Evolutionary conservation across 2,797 vertebrate genomes (phyloP), one percentile per base, ranked within the genome.

Genomic region (Diglossa cyanea): DNA sequence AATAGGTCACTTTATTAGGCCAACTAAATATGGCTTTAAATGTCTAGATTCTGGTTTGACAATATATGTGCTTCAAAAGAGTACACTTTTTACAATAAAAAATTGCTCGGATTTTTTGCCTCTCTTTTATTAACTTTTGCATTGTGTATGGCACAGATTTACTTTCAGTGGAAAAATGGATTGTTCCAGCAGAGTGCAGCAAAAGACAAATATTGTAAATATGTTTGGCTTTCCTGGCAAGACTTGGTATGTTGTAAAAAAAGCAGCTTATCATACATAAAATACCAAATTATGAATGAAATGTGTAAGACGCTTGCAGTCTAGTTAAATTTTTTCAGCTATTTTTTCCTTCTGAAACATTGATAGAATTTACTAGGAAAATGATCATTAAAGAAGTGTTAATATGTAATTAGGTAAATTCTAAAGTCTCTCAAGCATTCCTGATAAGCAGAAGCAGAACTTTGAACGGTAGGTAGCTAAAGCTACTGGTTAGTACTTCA

Each of bases 141-240:
- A 7, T 90, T 11, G 2, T 80, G 5, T 47, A 13, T 0, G 1
- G 48, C 73, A 54, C 28, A 63, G 15, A 35, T 62, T 35, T 81
- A 54, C 42, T 71, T 86, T 70, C 74, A 47, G 76, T 51, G 65
- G 88, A 90, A 90, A 94, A 88, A 76, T 70, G 47, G 44, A 55
- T 89, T 94, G 80, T 97, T 97, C 98, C 97, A 98, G 97, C 95
- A 98, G 97, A 98, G 98, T 96, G 98, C 98, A 98, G 97, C 97
- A 98, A 82, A 97, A 97, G 92, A 96, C 96, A 97, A 91, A 95
- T 93, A 51, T 90, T 97, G 92, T 79, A 93, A 95, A 92, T 88
- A 73, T 51, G 17, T 54, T 90, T 62, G 60, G n/a, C 79, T 88
- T 94, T 89, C 37, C 44, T 83, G 72, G 67, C 35, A 91, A 53